These are phyloP conservation scores for Platichthys flesus DNA, from an alignment of 2,113 vertebrate species.

Conservation along the genomic window DNA sequence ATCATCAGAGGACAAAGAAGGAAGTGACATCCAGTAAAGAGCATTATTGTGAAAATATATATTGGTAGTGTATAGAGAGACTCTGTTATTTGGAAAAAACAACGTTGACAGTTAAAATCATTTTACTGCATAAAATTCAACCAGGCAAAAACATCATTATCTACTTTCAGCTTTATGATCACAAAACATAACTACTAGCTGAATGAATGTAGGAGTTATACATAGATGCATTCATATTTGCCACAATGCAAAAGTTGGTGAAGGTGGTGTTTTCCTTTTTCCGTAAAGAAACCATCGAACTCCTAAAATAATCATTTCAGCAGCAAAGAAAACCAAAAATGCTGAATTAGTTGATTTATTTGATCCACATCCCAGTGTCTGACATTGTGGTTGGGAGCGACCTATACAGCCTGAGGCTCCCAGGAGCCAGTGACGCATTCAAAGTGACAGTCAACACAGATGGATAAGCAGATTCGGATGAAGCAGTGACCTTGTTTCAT, in stretches of 20 bases:
- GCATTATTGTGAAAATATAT: background rate
- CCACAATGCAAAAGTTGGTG: background rate
- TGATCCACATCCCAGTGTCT: background rate
- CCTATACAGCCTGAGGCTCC: constrained; percentile 13
- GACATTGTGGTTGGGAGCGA: background rate
- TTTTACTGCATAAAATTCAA: too few species aligned
- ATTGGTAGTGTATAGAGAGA: background rate
- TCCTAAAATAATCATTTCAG: background rate
- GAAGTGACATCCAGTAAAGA: background rate
- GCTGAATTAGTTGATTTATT: background rate
- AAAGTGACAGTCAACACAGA: constrained; percentile 58
- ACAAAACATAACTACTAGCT: background rate
- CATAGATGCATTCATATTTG: background rate
- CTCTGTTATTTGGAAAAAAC: background rate
- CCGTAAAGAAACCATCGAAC: background rate
- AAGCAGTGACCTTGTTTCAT: constrained; percentile 69
- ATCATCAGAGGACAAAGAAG: background rate
- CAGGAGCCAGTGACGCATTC: constrained; percentile 40
- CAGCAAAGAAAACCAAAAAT: background rate
- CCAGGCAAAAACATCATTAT: background rate
- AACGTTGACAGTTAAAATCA: background rate
- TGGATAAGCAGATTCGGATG: constrained; percentile 62
- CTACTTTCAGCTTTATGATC: background rate
- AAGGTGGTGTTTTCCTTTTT: too few species aligned
- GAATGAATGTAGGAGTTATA: background rate